A percentile compares a stretch with the other conserved stretches of the same genome.
phyloP scores from a whole-genome alignment of 2,888 invertebrate species.

The Archips crataeganus region DNA sequence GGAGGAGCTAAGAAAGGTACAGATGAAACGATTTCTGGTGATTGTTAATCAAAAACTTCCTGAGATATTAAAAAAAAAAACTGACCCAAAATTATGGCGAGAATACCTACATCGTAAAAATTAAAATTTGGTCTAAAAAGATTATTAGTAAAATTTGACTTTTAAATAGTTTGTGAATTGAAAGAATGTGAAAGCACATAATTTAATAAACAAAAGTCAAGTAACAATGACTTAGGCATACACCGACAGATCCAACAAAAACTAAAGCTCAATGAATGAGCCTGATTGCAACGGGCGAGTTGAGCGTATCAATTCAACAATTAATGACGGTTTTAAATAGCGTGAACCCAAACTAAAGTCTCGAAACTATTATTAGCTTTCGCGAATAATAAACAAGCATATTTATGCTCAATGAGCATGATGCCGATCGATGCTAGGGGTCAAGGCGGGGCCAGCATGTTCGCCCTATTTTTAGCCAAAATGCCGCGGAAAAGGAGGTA shows the following conservation, averaged over 20 bases:
- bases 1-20: not conserved
- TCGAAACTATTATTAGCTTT: constrained; percentile 12
- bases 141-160: no score
- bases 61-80: no score
- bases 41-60: not conserved
- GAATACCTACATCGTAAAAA: no score
- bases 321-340: not conserved
- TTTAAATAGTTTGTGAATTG: no score
- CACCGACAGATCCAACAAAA: not conserved
- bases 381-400: constrained; percentile 6
- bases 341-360: not conserved
- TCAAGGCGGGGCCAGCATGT: constrained; percentile 35
- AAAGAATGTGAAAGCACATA: no score
- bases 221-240: not conserved
- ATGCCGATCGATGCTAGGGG: constrained; percentile 29
- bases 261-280: not conserved
- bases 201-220: no score
- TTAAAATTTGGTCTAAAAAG: no score
- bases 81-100: no score
- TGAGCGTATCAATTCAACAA: not conserved
- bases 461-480: constrained; percentile 35
- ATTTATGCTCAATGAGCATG: constrained; percentile 14
- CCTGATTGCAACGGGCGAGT: not conserved
- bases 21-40: not conserved
- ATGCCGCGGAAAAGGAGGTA: constrained; percentile 24